phyloP scores from a whole-genome alignment of 2,888 invertebrate species.

The Tetheella fluctuosa region DNA sequence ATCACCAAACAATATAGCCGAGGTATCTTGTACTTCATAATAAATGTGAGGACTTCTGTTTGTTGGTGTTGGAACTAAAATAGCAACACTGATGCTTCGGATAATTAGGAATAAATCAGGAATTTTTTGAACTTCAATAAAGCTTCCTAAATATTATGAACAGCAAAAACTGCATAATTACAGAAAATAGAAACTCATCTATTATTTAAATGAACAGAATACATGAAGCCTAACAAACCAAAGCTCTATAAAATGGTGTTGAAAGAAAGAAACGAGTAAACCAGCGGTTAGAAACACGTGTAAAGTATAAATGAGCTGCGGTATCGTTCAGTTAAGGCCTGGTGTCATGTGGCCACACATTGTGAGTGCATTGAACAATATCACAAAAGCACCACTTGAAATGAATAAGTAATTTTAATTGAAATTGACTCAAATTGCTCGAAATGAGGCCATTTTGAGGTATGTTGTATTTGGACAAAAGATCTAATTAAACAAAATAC shows the following conservation, averaged over 20 bases:
- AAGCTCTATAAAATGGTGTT: no score
- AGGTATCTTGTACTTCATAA: conserved; percentile 12
- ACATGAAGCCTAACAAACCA: no score
- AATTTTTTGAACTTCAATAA: background rate
- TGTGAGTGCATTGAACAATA: conserved; percentile 8
- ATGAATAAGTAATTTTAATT: conserved; percentile 26
- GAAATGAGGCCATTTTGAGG: conserved; percentile 22
- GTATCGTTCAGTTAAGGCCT: conserved; percentile 6
- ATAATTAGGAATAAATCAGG: background rate
- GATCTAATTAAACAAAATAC: background rate
- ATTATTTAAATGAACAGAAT: no score
- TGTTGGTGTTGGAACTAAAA: background rate
- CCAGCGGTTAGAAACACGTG: background rate
- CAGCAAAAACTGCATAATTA: no score
- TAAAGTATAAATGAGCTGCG: background rate
- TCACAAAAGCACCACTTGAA: conserved; percentile 18
- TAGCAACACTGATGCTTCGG: background rate
- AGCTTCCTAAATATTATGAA: no score
- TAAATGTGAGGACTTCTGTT: background rate
- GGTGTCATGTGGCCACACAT: conserved; percentile 25
- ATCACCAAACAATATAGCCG: conserved; percentile 21
- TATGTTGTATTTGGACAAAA: conserved; percentile 14
- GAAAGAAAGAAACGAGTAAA: background rate
- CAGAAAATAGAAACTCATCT: no score
- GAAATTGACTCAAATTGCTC: conserved; percentile 32